These are phyloP conservation scores for Brachionus rotundiformis DNA, from an alignment of 1,140 invertebrate species.

Conservation along the genomic window DNA sequence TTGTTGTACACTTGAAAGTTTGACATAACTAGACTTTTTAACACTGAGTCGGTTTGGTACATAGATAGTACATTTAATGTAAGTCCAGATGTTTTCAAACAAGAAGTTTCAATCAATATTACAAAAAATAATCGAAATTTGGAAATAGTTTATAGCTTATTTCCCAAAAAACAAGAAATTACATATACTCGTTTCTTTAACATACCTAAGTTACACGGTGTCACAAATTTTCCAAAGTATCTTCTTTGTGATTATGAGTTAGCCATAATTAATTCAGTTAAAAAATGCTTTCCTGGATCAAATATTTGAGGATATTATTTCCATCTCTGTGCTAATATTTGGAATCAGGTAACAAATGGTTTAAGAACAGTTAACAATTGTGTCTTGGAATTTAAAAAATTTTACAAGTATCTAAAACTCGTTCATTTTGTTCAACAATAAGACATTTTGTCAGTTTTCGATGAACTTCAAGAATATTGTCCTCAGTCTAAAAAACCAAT, in stretches of 20 bases:
- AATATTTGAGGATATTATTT: not conserved
- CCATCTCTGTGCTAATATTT: not conserved
- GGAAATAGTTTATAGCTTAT: not conserved
- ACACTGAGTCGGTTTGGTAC: not conserved
- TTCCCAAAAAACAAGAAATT: not conserved
- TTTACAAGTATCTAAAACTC: not conserved
- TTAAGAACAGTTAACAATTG: not conserved
- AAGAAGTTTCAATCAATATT: not conserved
- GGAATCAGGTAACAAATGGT: not conserved
- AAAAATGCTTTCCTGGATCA: not conserved
- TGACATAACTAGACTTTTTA: not conserved
- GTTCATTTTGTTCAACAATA: not conserved
- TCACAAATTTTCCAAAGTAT: not conserved
- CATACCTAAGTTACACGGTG: not conserved
- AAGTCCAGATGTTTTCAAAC: constrained; percentile 1
- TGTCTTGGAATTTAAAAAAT: not conserved
- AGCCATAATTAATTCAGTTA: not conserved
- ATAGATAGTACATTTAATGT: not conserved
- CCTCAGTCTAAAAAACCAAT: not conserved
- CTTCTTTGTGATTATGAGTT: not conserved
- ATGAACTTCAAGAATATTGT: not conserved
- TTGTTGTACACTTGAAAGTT: not conserved
- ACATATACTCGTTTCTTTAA: not conserved
- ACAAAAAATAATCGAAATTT: not conserved
- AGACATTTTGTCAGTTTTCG: not conserved